Evolutionary conservation across 2,888 invertebrate genomes (phyloP).

Genomic region (Acleris literana): DNA sequence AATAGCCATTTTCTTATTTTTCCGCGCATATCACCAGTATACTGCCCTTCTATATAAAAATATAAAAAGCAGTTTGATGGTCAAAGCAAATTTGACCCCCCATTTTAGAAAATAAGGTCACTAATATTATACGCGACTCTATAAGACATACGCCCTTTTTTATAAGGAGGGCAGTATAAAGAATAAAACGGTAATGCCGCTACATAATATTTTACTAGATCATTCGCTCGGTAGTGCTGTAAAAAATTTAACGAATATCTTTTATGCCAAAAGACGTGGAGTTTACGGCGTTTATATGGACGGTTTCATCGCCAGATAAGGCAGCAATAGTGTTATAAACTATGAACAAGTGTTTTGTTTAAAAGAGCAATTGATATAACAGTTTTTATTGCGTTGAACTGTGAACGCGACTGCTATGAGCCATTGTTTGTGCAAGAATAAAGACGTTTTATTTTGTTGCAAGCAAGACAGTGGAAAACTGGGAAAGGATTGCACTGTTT

Average conservation of each 20-base stretch:
- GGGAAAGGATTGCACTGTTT: neutral
- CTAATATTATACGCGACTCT: too few species aligned
- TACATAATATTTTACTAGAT: slow-evolving; percentile 40
- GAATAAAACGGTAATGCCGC: slow-evolving; percentile 14
- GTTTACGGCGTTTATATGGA: slow-evolving; percentile 55
- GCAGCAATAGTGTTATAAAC: slow-evolving; percentile 22
- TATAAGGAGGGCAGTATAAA: neutral
- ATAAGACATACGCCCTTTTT: too few species aligned
- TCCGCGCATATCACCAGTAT: slow-evolving; percentile 1
- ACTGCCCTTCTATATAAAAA: too few species aligned
- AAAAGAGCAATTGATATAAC: slow-evolving; percentile 27
- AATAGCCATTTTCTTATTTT: slow-evolving; percentile 28
- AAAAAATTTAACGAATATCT: slow-evolving; percentile 57
- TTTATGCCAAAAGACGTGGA: slow-evolving; percentile 54
- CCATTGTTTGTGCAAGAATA: slow-evolving; percentile 16
- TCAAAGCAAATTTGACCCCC: too few species aligned
- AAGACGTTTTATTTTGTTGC: slow-evolving; percentile 7
- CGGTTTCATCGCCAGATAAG: slow-evolving; percentile 4
- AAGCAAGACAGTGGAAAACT: neutral
- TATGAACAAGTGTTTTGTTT: slow-evolving; percentile 29
- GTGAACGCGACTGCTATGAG: slow-evolving; percentile 7
- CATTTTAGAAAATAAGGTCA: too few species aligned
- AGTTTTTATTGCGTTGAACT: slow-evolving; percentile 19
- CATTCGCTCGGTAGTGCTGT: slow-evolving; percentile 49
- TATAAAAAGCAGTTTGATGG: too few species aligned